These are phyloP conservation scores for Carpatolechia fugitivella DNA, from an alignment of 2,888 invertebrate genomes.

Conservation along the genomic window DNA sequence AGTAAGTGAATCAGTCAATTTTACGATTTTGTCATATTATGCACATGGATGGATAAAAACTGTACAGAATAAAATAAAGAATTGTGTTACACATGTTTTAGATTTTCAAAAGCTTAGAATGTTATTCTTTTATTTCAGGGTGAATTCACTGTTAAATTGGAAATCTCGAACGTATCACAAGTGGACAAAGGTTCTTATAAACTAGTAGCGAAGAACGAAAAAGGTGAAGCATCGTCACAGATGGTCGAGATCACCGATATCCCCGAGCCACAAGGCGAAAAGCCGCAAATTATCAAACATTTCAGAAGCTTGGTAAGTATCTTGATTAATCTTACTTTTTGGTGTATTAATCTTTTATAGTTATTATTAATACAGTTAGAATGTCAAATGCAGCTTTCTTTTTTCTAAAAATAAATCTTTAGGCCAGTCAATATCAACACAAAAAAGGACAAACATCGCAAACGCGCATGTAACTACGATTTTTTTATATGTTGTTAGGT, in stretches of 20 bases:
- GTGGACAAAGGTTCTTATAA: conserved; percentile 94
- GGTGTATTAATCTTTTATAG: too few relatives aligned
- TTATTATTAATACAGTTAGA: too few relatives aligned
- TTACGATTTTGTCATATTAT: not conserved
- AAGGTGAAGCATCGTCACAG: conserved; percentile 94
- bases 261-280: conserved; percentile 87
- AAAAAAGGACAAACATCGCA: too few relatives aligned
- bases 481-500: too few relatives aligned
- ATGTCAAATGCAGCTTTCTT: too few relatives aligned
- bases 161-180: conserved; percentile 90
- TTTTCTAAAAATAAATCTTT: too few relatives aligned
- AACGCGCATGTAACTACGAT: too few relatives aligned
- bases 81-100: not conserved
- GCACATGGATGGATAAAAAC: too few relatives aligned
- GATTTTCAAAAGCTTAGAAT: not conserved
- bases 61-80: too few relatives aligned
- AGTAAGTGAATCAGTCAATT: conserved; percentile 62
- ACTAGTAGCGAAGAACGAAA: conserved; percentile 93
- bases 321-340: not conserved
- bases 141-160: conserved; percentile 93
- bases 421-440: too few relatives aligned
- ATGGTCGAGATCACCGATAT: conserved; percentile 92
- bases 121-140: conserved; percentile 74
- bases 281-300: conserved; percentile 89
- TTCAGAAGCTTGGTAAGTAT: conserved; percentile 85